Evolutionary conservation across 1,140 invertebrate genomes (phyloP).

Genomic region (Chrysopa pallens): DNA sequence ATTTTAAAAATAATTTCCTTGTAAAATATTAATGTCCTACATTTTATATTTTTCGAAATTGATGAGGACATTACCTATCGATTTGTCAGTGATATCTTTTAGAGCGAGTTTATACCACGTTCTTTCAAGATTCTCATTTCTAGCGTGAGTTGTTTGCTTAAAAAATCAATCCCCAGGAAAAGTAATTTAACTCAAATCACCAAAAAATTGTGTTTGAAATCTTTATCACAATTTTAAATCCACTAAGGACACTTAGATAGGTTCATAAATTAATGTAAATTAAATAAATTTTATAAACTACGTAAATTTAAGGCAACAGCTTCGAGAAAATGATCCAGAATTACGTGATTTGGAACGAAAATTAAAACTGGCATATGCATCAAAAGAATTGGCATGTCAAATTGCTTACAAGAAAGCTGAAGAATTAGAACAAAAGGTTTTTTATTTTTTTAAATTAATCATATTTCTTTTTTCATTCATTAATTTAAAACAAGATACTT

Average conservation of each 20-base stretch:
- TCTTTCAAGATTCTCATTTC: too few relatives aligned
- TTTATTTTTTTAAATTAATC: constrained; percentile 1
- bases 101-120: too few relatives aligned
- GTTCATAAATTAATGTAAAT: background rate
- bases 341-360: constrained; percentile 20
- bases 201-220: too few relatives aligned
- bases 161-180: too few relatives aligned
- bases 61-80: too few relatives aligned
- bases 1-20: too few relatives aligned
- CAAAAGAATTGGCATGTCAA: constrained; percentile 21
- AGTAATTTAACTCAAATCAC: too few relatives aligned
- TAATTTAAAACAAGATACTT: background rate
- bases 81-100: too few relatives aligned
- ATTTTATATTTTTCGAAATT: too few relatives aligned
- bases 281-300: background rate
- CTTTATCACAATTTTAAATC: too few relatives aligned
- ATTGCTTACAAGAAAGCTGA: constrained; percentile 20
- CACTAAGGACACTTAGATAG: background rate
- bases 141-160: too few relatives aligned
- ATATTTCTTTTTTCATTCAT: background rate
- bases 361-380: constrained; percentile 21
- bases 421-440: background rate
- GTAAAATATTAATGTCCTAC: too few relatives aligned
- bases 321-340: constrained; percentile 22
- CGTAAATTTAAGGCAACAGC: constrained; percentile 13